A percentile compares a stretch with the other conserved stretches of the same genome.
These are phyloP conservation scores for Drosophila ficusphila DNA, from an alignment of 1,140 invertebrate species.

Conservation along the genomic window DNA sequence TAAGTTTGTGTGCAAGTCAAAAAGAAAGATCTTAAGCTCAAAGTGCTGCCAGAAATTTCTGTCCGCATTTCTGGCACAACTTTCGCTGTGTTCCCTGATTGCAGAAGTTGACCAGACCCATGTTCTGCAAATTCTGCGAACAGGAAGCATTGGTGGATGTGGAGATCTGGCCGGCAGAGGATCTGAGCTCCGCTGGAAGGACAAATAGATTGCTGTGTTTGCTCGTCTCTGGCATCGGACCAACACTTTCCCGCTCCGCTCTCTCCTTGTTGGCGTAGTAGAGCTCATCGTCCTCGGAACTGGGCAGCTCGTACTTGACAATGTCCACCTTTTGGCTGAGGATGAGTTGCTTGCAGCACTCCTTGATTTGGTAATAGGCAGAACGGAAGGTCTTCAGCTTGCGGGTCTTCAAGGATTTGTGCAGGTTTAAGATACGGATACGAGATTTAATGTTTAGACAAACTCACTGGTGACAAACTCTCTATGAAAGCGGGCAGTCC, in stretches of 20 bases:
- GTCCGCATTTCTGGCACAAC: conserved; percentile 50
- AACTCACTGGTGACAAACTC: conserved; percentile 44
- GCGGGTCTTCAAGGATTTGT: conserved; percentile 7
- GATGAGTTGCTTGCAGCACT: conserved; percentile 65
- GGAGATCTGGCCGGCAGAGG: background rate
- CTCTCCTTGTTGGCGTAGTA: background rate
- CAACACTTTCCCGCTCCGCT: background rate
- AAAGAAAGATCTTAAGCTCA: conserved; percentile 9
- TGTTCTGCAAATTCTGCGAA: background rate
- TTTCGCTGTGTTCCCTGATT: conserved; percentile 10
- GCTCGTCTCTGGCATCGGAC: background rate
- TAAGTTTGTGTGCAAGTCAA: background rate
- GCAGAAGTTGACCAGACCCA: no score
- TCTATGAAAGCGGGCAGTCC: conserved; percentile 3
- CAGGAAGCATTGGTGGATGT: background rate
- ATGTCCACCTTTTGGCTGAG: conserved; percentile 55
- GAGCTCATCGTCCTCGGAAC: conserved; percentile 48
- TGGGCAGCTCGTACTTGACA: conserved; percentile 56
- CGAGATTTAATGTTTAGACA: background rate
- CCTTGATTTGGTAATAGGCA: conserved; percentile 65
- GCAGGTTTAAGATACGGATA: background rate
- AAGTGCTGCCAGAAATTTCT: conserved; percentile 48
- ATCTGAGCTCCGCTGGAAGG: background rate
- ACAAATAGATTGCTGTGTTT: background rate
- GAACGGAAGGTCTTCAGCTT: conserved; percentile 49